Evolutionary conservation across 2,888 invertebrate genomes (phyloP), one percentile per base, ranked within the genome.

Genomic region (Melanostoma scalare): DNA sequence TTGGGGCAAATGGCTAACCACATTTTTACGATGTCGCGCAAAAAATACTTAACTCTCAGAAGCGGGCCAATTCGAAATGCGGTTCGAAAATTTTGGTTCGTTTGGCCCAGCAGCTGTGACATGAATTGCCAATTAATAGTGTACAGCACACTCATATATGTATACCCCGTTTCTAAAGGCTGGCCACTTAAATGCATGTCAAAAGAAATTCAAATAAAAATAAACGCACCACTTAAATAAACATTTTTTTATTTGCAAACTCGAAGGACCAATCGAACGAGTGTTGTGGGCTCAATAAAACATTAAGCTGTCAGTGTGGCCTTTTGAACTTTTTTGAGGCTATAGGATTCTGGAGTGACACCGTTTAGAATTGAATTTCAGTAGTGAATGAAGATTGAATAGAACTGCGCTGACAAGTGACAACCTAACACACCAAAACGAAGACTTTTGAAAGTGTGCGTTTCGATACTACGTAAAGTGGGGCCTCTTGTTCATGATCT

Each of bases 51-150:
- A 44, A 10, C 50, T n/a, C 20, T 44, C 35, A 36, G 30, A 42
- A 35, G 31, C 2, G 31, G 63, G 48, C 69, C 69, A 78, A 78
- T 65, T 73, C 74, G 33, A 84, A 78, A 58, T 84, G 84, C 46
- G 84, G 84, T 75, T 36, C 42, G 36, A 10, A 53, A 48, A 40
- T 53, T 40, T 61, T 61, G 36, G 30, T 30, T 3, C 4, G n/a
- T 10, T 31, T 35, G 30, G 50, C 40, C 35, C 9, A 73, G 44
- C 52, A 68, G 63, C 42, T 63, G 69, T n/a, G 46, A 69, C 63
- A 79, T 73, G 60, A 74, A 69, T 82, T 65, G 58, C 65, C 78
- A 84, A 78, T 79, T 84, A 79, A 79, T 84, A 63, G 63, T 44
- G 42, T 30, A 35, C 46, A 53, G 50, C 38, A 46, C 33, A 50